Percentiles rank a stretch among this genome's conserved stretches.
Conservation (phyloP, 2,888 invertebrate species). For the Standfussiana lucernea region DNA sequence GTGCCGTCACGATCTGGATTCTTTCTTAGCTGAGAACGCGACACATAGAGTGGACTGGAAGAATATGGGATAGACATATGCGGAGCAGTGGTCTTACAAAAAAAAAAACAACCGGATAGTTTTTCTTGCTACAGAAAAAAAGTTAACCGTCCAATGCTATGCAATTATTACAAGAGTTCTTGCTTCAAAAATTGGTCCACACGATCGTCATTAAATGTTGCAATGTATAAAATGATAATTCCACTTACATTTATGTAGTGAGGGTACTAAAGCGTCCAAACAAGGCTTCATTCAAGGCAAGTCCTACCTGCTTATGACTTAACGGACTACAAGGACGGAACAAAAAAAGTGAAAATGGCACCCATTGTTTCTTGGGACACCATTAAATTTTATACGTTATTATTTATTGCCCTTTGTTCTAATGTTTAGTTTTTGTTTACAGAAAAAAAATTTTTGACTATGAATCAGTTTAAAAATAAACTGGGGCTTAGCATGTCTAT, state of each 20-base stretch:
- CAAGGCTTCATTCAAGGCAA: slow-evolving; percentile 71
- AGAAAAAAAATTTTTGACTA: slow-evolving; percentile 59
- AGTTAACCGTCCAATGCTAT: slow-evolving; percentile 3
- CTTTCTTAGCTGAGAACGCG: neutral
- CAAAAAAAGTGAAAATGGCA: slow-evolving; percentile 76
- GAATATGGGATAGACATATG: neutral
- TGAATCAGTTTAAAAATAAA: slow-evolving; percentile 43
- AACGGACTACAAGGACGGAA: slow-evolving; percentile 79
- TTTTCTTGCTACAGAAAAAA: neutral
- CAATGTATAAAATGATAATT: slow-evolving; percentile 58
- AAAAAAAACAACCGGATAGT: neutral
- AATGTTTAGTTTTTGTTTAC: slow-evolving; percentile 61
- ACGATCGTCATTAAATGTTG: slow-evolving; percentile 59
- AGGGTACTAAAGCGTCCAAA: slow-evolving; percentile 61
- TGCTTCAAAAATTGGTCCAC: slow-evolving; percentile 53
- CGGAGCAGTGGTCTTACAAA: neutral
- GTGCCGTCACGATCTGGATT: too few relatives aligned
- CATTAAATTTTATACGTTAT: slow-evolving; percentile 78
- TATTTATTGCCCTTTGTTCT: slow-evolving; percentile 81
- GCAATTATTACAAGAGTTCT: slow-evolving; percentile 46
- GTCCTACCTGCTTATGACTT: slow-evolving; percentile 77
- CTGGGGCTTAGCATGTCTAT: slow-evolving; percentile 21
- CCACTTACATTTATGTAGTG: slow-evolving; percentile 61
- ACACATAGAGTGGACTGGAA: neutral
- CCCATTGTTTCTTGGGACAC: slow-evolving; percentile 82